Conservation (phyloP, 1,140 invertebrate genomes). For the Drosophila triauraria region DNA sequence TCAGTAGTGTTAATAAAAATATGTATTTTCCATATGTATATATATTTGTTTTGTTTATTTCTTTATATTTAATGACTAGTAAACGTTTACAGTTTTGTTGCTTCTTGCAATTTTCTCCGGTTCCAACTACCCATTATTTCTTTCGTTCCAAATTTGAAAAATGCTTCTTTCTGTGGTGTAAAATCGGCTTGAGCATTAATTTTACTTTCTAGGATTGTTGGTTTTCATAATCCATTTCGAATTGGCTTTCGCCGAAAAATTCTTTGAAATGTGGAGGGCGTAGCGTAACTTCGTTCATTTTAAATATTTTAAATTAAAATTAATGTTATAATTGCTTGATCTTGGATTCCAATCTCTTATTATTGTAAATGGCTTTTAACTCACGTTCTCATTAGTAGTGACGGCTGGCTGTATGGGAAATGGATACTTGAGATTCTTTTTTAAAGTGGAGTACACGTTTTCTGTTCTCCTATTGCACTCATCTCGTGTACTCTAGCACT, state of each 20-base stretch:
- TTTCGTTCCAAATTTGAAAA: slow-evolving; percentile 48
- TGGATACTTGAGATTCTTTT: not conserved
- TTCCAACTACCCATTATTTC: slow-evolving; percentile 8
- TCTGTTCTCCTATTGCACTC: slow-evolving; percentile 15
- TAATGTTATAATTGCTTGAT: slow-evolving; percentile 22
- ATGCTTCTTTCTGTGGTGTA: slow-evolving; percentile 57
- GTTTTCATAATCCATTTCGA: slow-evolving; percentile 25
- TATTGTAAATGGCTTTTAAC: slow-evolving; percentile 14
- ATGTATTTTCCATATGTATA: slow-evolving; percentile 58
- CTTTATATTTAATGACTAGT: slow-evolving; percentile 75
- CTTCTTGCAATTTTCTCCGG: slow-evolving; percentile 38
- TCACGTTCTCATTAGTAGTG: slow-evolving; percentile 2
- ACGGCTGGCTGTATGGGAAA: slow-evolving; percentile 1
- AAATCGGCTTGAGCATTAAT: slow-evolving; percentile 53
- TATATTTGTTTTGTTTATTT: slow-evolving; percentile 30
- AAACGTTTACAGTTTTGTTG: slow-evolving; percentile 70
- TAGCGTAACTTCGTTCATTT: slow-evolving; percentile 65
- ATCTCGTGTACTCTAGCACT: slow-evolving; percentile 1
- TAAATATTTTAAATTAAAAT: slow-evolving; percentile 44
- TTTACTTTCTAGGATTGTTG: slow-evolving; percentile 19
- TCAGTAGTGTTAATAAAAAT: slow-evolving; percentile 74
- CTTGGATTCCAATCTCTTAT: slow-evolving; percentile 16
- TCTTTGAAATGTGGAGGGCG: slow-evolving; percentile 74
- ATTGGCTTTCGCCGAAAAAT: slow-evolving; percentile 65
- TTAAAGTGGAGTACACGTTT: too few relatives aligned